phyloP scores from a whole-genome alignment of 2,797 vertebrate genomes.

The Scolopax bukidnonensis region DNA sequence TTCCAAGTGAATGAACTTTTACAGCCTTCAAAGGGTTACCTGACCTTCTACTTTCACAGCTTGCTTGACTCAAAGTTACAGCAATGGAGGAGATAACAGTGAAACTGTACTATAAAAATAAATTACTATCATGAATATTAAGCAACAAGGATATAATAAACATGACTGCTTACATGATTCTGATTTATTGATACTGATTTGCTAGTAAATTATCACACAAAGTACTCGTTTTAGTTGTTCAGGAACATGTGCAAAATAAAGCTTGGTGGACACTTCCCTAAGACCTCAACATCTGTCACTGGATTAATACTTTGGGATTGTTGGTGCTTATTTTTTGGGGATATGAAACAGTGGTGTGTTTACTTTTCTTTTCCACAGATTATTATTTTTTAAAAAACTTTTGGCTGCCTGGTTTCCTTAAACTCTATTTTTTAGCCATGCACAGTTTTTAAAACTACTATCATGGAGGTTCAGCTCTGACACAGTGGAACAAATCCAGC shows the following conservation, averaged over 20 bases:
- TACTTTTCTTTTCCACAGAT: neutral
- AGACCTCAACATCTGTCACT: constrained; percentile 79
- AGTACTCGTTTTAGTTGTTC: constrained; percentile 77
- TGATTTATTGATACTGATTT: constrained; percentile 94
- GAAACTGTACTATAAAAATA: constrained; percentile 86
- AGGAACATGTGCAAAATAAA: constrained; percentile 79
- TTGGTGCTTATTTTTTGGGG: constrained; percentile 15
- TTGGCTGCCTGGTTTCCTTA: constrained; percentile 15
- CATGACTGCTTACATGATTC: constrained; percentile 89
- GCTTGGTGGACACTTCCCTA: constrained; percentile 78
- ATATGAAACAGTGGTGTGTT: neutral
- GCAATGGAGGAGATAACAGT: constrained; percentile 76
- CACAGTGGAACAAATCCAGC: constrained; percentile 69
- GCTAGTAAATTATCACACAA: constrained; percentile 91
- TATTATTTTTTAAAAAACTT: neutral
- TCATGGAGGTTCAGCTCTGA: constrained; percentile 59
- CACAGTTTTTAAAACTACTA: constrained; percentile 11
- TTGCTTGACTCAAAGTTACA: constrained; percentile 76
- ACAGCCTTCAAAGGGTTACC: constrained; percentile 79
- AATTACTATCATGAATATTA: constrained; percentile 94
- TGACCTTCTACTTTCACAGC: constrained; percentile 73
- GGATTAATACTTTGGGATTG: constrained; percentile 55
- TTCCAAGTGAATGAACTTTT: constrained; percentile 60
- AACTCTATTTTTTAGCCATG: neutral
- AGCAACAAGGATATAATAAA: constrained; percentile 90